Evolutionary conservation across 2,113 vertebrate species (phyloP).

Genomic region (Plecotus auritus): DNA sequence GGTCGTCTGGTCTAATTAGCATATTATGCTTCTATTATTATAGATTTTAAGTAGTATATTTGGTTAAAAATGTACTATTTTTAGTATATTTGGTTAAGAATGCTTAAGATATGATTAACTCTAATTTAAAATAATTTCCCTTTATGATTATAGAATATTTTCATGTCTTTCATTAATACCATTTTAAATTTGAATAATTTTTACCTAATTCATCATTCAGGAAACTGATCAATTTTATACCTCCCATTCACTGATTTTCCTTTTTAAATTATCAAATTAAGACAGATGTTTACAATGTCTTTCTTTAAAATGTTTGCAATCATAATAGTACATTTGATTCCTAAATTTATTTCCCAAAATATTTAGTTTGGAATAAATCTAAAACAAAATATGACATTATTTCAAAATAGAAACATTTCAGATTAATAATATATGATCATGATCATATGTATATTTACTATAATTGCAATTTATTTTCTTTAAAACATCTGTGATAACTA

Average conservation of each 20-base stretch:
- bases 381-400: neutral
- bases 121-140: neutral
- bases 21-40: no score
- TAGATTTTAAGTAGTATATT: neutral
- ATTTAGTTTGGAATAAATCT: neutral
- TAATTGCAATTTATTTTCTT: neutral
- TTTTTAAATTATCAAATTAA: neutral
- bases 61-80: neutral
- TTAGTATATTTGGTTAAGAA: neutral
- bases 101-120: neutral
- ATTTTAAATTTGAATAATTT: constrained; percentile 17
- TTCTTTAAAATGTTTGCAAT: neutral
- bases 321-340: neutral
- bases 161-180: neutral
- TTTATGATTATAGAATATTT: neutral
- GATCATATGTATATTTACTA: neutral
- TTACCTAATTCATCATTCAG: neutral
- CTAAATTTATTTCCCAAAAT: constrained; percentile 16
- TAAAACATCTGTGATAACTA: neutral
- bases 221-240: neutral
- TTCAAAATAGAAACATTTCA: neutral
- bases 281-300: neutral
- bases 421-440: neutral
- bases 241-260: neutral
- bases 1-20: no score